A percentile compares a stretch with the other conserved stretches of the same genome.
Conservation (phyloP, 2,797 vertebrate genomes). For the Gymnoscopelus braueri region DNA sequence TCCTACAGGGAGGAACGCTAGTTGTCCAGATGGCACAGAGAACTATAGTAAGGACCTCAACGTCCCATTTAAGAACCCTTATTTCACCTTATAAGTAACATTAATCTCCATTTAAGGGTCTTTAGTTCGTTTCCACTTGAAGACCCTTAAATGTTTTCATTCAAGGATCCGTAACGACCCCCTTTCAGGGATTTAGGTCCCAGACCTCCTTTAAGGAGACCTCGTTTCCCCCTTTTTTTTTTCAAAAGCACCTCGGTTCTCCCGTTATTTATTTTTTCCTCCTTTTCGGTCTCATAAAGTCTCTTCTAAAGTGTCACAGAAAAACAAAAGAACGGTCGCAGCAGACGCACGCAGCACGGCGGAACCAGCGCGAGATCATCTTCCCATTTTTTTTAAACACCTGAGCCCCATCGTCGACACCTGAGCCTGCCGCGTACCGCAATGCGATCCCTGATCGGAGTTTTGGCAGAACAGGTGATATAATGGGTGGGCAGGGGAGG, state of each 20-base stretch:
- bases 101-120: too few species aligned
- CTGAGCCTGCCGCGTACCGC: slow-evolving; percentile 59
- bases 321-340: slow-evolving; percentile 9
- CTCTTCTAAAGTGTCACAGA: neutral
- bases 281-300: neutral
- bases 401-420: slow-evolving; percentile 42
- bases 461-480: slow-evolving; percentile 24
- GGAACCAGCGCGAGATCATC: neutral
- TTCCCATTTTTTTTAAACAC: slow-evolving; percentile 2
- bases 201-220: neutral
- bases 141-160: too few species aligned
- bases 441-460: slow-evolving; percentile 54
- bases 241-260: too few species aligned
- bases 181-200: too few species aligned
- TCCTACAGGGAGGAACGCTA: slow-evolving; percentile 1
- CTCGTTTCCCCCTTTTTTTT: neutral
- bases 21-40: slow-evolving; percentile 59
- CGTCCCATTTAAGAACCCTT: slow-evolving; percentile 7
- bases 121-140: too few species aligned
- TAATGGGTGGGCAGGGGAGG: neutral
- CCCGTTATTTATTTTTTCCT: too few species aligned
- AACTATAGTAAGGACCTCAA: slow-evolving; percentile 22
- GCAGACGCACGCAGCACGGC: slow-evolving; percentile 13
- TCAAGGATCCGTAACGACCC: too few species aligned
- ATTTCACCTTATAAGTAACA: neutral